Conservation (phyloP, 2,113 vertebrate genomes). For the Alouatta palliata region DNA sequence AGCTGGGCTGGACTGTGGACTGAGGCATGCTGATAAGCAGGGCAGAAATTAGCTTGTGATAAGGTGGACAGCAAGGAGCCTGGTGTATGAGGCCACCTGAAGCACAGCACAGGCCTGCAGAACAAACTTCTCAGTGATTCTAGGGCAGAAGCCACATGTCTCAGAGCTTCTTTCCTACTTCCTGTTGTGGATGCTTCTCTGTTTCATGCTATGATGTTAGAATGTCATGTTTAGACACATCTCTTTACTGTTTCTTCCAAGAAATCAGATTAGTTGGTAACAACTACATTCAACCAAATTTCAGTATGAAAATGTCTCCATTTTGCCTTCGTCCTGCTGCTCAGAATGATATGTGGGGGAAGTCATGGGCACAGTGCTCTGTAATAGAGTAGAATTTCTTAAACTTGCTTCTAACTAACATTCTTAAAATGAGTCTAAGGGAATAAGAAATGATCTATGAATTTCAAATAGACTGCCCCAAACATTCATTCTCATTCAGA, state of each 20-base stretch:
- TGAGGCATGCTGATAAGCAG: not conserved
- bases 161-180: not conserved
- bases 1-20: no score
- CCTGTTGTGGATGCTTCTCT: not conserved
- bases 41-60: not conserved
- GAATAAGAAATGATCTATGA: not conserved
- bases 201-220: not conserved
- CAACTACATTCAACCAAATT: not conserved
- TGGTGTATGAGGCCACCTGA: not conserved
- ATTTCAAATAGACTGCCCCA: not conserved
- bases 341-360: not conserved
- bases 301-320: not conserved
- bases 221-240: not conserved
- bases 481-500: not conserved
- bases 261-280: not conserved
- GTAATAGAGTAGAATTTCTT: not conserved
- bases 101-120: not conserved
- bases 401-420: not conserved
- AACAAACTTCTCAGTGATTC: not conserved
- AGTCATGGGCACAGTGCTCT: not conserved
- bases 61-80: not conserved
- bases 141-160: not conserved
- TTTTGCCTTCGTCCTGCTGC: not conserved
- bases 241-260: not conserved
- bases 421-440: conserved; percentile 10